Evolutionary conservation across 2,113 vertebrate species (phyloP).

Genomic region (Manacus vitellinus): DNA sequence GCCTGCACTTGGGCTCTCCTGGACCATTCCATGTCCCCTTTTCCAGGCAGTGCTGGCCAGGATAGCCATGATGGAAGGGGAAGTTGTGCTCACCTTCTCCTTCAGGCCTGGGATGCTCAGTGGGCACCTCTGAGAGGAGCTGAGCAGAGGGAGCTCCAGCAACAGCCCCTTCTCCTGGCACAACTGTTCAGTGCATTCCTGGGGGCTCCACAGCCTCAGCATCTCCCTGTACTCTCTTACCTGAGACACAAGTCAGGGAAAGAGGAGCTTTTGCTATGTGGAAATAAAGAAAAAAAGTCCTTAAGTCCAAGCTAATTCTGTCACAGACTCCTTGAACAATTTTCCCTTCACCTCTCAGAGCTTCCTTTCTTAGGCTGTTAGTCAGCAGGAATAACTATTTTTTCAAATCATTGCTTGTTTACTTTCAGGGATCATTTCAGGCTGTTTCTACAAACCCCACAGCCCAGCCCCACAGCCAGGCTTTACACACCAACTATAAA

Average conservation of each 20-base stretch:
- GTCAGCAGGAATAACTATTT: not conserved
- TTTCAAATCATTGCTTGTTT: not conserved
- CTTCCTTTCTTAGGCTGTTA: not conserved
- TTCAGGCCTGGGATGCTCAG: not conserved
- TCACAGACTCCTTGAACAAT: not conserved
- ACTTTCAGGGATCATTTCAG: not conserved
- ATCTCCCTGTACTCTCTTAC: not conserved
- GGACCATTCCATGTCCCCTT: not conserved
- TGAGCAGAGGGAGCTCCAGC: not conserved
- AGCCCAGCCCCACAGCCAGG: not conserved
- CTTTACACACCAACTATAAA: not conserved
- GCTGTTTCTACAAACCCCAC: not conserved
- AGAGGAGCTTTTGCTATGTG: not conserved
- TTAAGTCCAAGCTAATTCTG: not conserved
- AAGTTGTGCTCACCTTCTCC: not conserved
- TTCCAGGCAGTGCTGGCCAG: not conserved
- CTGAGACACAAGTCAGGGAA: not conserved
- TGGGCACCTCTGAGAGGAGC: not conserved
- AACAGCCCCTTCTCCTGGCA: not conserved
- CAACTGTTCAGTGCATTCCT: rapidly evolving
- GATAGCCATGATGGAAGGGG: not conserved
- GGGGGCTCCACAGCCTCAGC: not conserved
- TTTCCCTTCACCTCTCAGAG: not conserved
- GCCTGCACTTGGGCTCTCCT: not conserved
- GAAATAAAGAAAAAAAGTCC: not conserved